Conservation (phyloP, 2,113 vertebrate genomes). For the Numenius arquata region DNA sequence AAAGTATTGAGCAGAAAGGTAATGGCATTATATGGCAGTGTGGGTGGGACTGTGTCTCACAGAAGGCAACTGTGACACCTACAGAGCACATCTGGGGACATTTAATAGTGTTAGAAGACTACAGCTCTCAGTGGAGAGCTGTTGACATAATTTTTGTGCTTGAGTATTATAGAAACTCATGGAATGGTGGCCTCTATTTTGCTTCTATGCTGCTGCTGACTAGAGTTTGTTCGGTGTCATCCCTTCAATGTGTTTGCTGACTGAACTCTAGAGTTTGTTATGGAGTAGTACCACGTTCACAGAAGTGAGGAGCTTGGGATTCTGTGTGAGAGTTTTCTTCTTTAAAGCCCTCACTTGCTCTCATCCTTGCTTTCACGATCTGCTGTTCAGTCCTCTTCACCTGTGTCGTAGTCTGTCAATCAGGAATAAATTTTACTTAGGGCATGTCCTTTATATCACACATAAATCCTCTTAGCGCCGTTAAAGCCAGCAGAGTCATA, state of each 20-base stretch:
- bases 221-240: background rate
- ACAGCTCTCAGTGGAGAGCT: background rate
- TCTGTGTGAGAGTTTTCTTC: background rate
- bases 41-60: background rate
- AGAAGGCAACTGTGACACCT: background rate
- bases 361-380: background rate
- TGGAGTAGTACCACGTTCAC: rapidly evolving
- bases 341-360: background rate
- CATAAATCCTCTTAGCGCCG: background rate
- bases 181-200: background rate
- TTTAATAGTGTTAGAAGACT: background rate
- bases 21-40: background rate
- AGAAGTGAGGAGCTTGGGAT: background rate
- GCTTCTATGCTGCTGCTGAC: background rate
- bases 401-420: rapidly evolving
- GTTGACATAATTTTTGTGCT: background rate
- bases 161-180: background rate
- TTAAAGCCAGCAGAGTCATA: background rate
- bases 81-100: background rate
- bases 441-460: background rate
- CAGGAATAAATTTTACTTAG: background rate
- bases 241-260: background rate
- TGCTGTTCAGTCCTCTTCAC: background rate
- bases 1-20: background rate
- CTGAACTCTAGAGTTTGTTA: background rate